Evolutionary conservation across 2,888 invertebrate species (phyloP).

Genomic region (Hedychridium roseum): DNA sequence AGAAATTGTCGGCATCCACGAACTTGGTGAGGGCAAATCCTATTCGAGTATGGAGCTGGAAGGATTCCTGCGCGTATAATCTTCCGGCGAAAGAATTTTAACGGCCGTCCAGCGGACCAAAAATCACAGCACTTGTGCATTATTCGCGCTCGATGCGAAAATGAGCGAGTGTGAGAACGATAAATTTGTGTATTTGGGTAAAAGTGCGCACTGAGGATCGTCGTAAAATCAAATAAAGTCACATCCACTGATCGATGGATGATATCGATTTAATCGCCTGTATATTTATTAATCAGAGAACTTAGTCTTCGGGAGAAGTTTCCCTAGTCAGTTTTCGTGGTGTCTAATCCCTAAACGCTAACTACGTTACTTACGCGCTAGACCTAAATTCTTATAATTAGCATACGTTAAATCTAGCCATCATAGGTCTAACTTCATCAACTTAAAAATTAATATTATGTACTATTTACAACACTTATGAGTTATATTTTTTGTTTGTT

Average conservation of each 20-base stretch:
- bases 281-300: slow-evolving; percentile 57
- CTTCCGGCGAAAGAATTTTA: too few species aligned
- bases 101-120: too few species aligned
- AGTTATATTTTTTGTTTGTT: slow-evolving; percentile 44
- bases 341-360: slow-evolving; percentile 59
- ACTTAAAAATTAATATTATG: slow-evolving; percentile 61
- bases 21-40: too few species aligned
- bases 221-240: slow-evolving; percentile 57
- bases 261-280: slow-evolving; percentile 52
- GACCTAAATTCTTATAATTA: slow-evolving; percentile 35
- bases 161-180: too few species aligned
- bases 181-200: too few species aligned
- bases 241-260: slow-evolving; percentile 51
- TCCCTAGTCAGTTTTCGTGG: slow-evolving; percentile 58
- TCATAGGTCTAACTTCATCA: slow-evolving; percentile 59
- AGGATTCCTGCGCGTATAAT: too few species aligned
- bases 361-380: slow-evolving; percentile 54
- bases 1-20: too few species aligned
- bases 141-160: too few species aligned
- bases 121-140: too few species aligned
- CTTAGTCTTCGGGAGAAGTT: slow-evolving; percentile 53
- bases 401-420: slow-evolving; percentile 56
- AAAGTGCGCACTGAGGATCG: too few species aligned
- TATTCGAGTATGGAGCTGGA: too few species aligned
- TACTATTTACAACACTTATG: slow-evolving; percentile 63